Evolutionary conservation across 2,113 vertebrate genomes (phyloP), one percentile per base, ranked within the genome.

Genomic region (Pristiophorus japonicus): DNA sequence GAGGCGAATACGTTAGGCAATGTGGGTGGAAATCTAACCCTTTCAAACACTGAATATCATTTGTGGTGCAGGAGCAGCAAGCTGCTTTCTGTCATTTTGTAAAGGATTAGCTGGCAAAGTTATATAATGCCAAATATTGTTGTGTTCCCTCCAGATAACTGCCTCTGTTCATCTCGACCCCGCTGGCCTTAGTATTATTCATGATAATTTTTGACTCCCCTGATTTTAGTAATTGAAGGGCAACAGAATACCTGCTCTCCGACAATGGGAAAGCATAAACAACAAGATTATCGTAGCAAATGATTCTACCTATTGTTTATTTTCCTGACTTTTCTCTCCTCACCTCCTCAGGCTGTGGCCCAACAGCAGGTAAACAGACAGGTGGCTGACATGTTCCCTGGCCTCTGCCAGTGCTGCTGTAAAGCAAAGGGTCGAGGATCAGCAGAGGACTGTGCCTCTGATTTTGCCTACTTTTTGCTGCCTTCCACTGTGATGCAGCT

Each of bases 1-100:
- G 92, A 67, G 93, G 42, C 24, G 24, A 67, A 45, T 73, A 47
- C 38, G 51, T 34, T 24, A 94, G 45, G 65, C 24, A 73, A 42
- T 47, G 93, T 94, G 66, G 93, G 66, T 47, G 65, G 93, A 51
- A 67, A 70, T 67, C 66, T 94, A 73, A 94, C 93, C 93, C 93
- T 94, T 66, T 67, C 62, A 65, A 94, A 94, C 51, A 59, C 30
- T 94, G 38, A 67, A 73, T 94, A 20, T 94, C 66, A 30, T 51
- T 81, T 45, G 42, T 94, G 38, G 66, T 24, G 38, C 91, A 67
- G n/a, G n/a, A n/a, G 59, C 14, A 94, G 8, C 20, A 66, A 38
- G 34, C 51, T 70, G 45, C 22, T 70, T 94, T 30, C 93, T 94
- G 93, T 47, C 42, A 94, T 66, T 47, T 94, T 14, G 27, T 30